A percentile compares a stretch with the other conserved stretches of the same genome.
phyloP scores from a whole-genome alignment of 1,140 invertebrate species.

The Zeugodacus cucurbitae region DNA sequence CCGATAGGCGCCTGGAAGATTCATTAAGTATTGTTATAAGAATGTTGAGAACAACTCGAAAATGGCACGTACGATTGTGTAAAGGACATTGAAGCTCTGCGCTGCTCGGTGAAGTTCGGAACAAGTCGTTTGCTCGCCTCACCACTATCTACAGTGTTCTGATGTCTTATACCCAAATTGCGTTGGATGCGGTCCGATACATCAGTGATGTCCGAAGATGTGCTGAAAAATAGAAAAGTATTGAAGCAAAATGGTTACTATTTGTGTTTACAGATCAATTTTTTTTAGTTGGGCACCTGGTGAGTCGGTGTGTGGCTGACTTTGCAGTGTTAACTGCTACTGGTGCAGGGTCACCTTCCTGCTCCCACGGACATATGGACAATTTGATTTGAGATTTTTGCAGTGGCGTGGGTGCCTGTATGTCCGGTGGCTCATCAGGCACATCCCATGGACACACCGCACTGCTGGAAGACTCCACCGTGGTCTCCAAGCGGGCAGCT shows the following conservation, averaged over 20 bases:
- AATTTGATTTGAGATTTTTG: slow-evolving; percentile 51
- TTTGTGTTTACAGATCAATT: neutral
- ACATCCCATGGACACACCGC: slow-evolving; percentile 78
- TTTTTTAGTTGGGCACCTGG: slow-evolving; percentile 48
- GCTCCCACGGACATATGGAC: slow-evolving; percentile 57
- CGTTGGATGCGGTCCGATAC: slow-evolving; percentile 71
- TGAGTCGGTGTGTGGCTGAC: slow-evolving; percentile 47
- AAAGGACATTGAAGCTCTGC: slow-evolving; percentile 65
- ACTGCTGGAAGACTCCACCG: slow-evolving; percentile 68
- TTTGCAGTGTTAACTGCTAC: neutral
- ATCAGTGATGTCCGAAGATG: slow-evolving; percentile 78
- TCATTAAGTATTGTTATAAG: neutral
- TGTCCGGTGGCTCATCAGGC: slow-evolving; percentile 51
- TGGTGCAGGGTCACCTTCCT: slow-evolving; percentile 45
- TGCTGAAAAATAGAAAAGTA: slow-evolving; percentile 63
- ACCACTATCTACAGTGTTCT: slow-evolving; percentile 72
- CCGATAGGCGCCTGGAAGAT: slow-evolving; percentile 42
- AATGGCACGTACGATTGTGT: slow-evolving; percentile 53
- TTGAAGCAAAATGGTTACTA: neutral
- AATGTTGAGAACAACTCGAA: neutral
- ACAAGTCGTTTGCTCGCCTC: slow-evolving; percentile 54
- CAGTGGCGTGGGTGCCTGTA: slow-evolving; percentile 36
- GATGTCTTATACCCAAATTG: slow-evolving; percentile 71
- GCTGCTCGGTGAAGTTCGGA: slow-evolving; percentile 59
- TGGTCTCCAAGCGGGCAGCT: slow-evolving; percentile 57